These are phyloP conservation scores for Drosophila melanocephala DNA, from an alignment of 2,888 invertebrate species.

Conservation along the genomic window DNA sequence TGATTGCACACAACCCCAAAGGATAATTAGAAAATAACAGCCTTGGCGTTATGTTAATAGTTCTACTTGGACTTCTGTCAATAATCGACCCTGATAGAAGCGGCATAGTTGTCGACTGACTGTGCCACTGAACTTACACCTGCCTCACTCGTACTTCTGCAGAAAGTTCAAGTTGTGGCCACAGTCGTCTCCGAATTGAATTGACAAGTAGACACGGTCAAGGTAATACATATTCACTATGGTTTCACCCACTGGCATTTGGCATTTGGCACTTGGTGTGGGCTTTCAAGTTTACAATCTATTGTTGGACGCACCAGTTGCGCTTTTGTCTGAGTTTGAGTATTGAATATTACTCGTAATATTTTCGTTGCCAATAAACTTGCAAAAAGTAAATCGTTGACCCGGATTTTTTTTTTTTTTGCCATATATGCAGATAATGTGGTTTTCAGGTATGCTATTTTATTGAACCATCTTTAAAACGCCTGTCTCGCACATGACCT, in stretches of 20 bases:
- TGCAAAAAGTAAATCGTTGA: conserved; percentile 26
- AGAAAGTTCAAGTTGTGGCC: conserved; percentile 17
- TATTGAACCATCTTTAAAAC: background rate
- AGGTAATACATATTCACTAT: conserved; percentile 37
- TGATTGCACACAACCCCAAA: background rate
- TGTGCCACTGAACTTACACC: conserved; percentile 8
- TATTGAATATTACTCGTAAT: conserved; percentile 9
- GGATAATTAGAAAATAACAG: background rate
- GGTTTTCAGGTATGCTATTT: background rate
- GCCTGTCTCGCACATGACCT: background rate
- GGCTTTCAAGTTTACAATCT: conserved; percentile 30
- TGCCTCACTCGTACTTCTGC: conserved; percentile 4
- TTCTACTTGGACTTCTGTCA: background rate
- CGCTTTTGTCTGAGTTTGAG: background rate
- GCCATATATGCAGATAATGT: background rate
- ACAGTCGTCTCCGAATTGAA: background rate
- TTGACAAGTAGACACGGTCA: conserved; percentile 50
- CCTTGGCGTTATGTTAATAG: background rate
- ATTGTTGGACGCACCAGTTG: conserved; percentile 21
- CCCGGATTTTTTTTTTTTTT: conserved; percentile 2
- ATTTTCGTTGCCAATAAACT: conserved; percentile 5
- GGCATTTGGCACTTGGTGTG: conserved; percentile 28
- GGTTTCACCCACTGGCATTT: conserved; percentile 23
- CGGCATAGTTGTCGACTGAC: background rate
- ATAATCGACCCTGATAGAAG: background rate